A percentile compares a stretch with the other conserved stretches of the same genome.
phyloP scores from a whole-genome alignment of 1,140 invertebrate species.

The Caenorhabditis elegans region WBcel235 BX284605.5:8685001-8685500 shows the following conservation, averaged over 20 bases:
- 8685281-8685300: constrained; percentile 34
- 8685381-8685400: background rate
- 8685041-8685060: constrained; percentile 61
- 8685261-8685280: constrained; percentile 42
- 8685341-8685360: background rate
- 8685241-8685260: constrained; percentile 42
- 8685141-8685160: constrained; percentile 52
- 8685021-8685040: constrained; percentile 63
- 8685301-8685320: constrained; percentile 2
- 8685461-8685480: constrained; percentile 88
- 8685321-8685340: constrained; percentile 26
- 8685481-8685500: constrained; percentile 74
- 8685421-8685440: constrained; percentile 77
- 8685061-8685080: constrained; percentile 59
- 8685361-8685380: constrained; percentile 24
- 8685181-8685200: background rate
- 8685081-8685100: constrained; percentile 54
- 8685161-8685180: constrained; percentile 50
- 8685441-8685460: constrained; percentile 78
- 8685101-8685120: constrained; percentile 46
- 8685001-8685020: constrained; percentile 52
- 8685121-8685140: constrained; percentile 56
- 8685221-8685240: constrained; percentile 43
- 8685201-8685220: constrained; percentile 41
- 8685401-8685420: background rate